phyloP scores from a whole-genome alignment of 2,888 invertebrate species.

The Schizotus pectinicornis region DNA sequence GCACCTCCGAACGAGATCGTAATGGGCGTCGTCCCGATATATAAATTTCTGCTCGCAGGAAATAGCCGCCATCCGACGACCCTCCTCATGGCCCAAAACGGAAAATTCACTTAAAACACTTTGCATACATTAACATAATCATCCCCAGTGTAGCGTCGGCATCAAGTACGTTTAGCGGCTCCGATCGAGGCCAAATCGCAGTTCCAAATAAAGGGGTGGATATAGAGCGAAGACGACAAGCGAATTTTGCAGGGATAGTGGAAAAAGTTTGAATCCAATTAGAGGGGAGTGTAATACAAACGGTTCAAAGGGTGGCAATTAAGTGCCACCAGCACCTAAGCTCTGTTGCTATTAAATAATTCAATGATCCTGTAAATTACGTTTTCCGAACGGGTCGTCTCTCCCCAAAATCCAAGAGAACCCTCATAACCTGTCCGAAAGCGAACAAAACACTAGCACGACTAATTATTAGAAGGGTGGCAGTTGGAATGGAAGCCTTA shows the following conservation, averaged over 20 bases:
- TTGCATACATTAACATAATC: constrained; percentile 1
- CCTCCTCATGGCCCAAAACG: neutral
- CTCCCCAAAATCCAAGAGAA: neutral
- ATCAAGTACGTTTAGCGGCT: neutral
- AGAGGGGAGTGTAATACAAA: constrained; percentile 6
- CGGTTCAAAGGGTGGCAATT: constrained; percentile 11
- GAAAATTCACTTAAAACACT: constrained; percentile 5
- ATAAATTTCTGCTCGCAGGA: too few species aligned
- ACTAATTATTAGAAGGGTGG: neutral
- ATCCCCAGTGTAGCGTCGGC: neutral
- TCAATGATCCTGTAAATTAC: constrained; percentile 22
- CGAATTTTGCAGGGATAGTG: neutral
- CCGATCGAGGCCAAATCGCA: neutral
- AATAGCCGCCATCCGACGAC: too few species aligned
- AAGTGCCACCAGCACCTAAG: constrained; percentile 7
- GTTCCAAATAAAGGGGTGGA: neutral
- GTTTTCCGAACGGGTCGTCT: constrained; percentile 8
- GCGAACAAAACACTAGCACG: neutral
- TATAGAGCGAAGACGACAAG: neutral
- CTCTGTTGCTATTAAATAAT: constrained; percentile 13
- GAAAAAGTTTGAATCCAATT: constrained; percentile 1
- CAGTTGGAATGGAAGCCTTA: too few species aligned
- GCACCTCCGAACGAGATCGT: too few species aligned
- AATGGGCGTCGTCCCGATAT: too few species aligned
- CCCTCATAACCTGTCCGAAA: neutral